Percentiles rank a stretch among this genome's conserved stretches.
Conservation (phyloP, 2,797 vertebrate species). For the Urophycis tenuis region DNA sequence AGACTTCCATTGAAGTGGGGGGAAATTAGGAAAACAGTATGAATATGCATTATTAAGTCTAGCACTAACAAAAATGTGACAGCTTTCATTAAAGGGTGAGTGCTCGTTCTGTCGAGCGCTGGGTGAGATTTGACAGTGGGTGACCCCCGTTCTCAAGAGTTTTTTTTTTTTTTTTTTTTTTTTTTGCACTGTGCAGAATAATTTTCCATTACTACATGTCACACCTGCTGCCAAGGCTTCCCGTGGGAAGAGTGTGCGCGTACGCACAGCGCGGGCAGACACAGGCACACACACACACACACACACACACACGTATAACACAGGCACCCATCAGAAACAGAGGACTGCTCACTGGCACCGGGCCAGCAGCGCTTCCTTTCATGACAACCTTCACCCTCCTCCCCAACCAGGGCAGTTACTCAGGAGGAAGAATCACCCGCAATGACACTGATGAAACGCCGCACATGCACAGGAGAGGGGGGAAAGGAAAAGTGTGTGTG, state of each 20-base stretch:
- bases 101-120: conserved; percentile 52
- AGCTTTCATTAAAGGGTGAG: conserved; percentile 65
- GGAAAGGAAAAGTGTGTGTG: conserved; percentile 50
- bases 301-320: conserved; percentile 28
- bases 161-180: conserved; percentile 41
- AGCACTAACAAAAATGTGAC: conserved; percentile 52
- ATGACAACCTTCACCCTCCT: conserved; percentile 65
- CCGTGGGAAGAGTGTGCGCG: conserved; percentile 43
- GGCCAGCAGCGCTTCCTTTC: conserved; percentile 60
- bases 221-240: conserved; percentile 67
- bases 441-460: conserved; percentile 65
- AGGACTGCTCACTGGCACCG: conserved; percentile 53
- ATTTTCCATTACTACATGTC: conserved; percentile 74
- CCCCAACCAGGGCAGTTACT: conserved; percentile 60
- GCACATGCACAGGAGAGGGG: conserved; percentile 43
- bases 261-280: conserved; percentile 9
- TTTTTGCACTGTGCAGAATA: conserved; percentile 68
- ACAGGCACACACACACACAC: conserved; percentile 28
- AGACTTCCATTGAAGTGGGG: conserved; percentile 37
- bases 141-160: conserved; percentile 65
- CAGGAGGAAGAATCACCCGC: conserved; percentile 63
- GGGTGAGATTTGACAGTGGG: conserved; percentile 62
- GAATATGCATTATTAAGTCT: conserved; percentile 58
- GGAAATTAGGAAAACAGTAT: conserved; percentile 33
- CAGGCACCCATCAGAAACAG: conserved; percentile 59